phyloP scores from a whole-genome alignment of 1,140 invertebrate species.

The Lepeophtheirus salmonis region DNA sequence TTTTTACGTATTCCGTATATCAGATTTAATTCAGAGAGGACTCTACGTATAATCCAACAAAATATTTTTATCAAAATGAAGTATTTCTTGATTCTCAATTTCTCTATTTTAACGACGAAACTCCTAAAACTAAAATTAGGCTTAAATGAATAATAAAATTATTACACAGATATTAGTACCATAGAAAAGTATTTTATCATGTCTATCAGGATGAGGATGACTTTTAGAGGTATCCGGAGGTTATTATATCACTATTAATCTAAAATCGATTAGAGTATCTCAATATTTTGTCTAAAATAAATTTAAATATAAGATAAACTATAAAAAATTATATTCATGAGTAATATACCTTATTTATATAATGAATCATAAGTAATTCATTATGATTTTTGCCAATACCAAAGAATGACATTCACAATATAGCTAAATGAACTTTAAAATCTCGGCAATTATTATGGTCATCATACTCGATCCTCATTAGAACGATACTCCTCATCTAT shows the following conservation, averaged over 20 bases:
- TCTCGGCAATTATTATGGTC: conserved; percentile 95
- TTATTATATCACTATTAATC: conserved; percentile 6
- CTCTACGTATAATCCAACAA: conserved; percentile 70
- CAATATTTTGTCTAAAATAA: neutral
- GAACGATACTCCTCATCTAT: conserved; percentile 48
- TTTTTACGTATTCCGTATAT: conserved; percentile 70
- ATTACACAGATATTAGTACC: neutral
- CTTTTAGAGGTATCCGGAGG: conserved; percentile 1
- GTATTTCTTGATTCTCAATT: conserved; percentile 55
- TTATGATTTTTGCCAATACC: conserved; percentile 32
- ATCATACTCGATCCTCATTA: conserved; percentile 44
- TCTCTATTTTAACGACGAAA: conserved; percentile 64
- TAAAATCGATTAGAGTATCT: neutral
- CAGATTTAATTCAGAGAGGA: conserved; percentile 58
- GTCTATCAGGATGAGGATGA: neutral
- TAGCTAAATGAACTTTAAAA: conserved; percentile 77
- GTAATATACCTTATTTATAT: neutral
- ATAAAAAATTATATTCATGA: neutral
- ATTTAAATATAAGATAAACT: neutral
- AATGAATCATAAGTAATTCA: conserved; percentile 1
- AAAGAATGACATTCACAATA: conserved; percentile 68
- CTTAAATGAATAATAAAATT: conserved; percentile 49
- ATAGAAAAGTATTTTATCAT: neutral
- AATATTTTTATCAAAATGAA: conserved; percentile 68
- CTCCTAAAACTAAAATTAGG: conserved; percentile 80